Base-by-base conservation (phyloP, 2,888 invertebrate genomes). In the Congeria kusceri region DNA sequence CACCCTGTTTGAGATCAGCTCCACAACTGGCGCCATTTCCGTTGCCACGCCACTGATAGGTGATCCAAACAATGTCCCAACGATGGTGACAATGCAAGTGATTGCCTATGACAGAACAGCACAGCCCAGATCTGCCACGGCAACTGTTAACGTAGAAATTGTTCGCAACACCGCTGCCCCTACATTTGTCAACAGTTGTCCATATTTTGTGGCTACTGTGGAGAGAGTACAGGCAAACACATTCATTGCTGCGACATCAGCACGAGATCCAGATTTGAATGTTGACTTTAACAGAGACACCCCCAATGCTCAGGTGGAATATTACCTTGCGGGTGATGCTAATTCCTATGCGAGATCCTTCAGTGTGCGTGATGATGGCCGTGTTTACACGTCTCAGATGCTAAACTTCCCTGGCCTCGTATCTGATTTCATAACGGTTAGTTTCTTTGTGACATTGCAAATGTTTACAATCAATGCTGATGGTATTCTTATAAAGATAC, bases 261-360 rank as follows among this genome's bases (percentile, higher is more conserved):
- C 87, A 9, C 61, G 39, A n/a, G 88, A 88, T 70, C 23, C 23
- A n/a, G 88, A 88, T 57, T 27, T 11, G 9, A 27, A 64, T 18
- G 69, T 58, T 18, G 47, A 62, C 18, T 66, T 77, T 0, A 87
- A 81, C 64, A 57, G n/a, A n/a, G 53, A 88, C 85, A 88, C 88
- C 25, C 88, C 89, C 5, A 90, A 90, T 83, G 83, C 88, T 25
- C 44, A 80, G 20, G 53, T 89, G 7, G 28, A 58, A 15, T 90
- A 83, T 68, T 32, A 39, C 0, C 47, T 84, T 13, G 46, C 64
- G 3, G 74, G 66, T 0, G 71, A 75, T 63, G 20, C 47, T 18
- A 73, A 67, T 61, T 80, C 81, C 11, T 74, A 66, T 64, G 64
- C 77, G 1, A 66, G 85, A 28, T 88, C 75, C 77, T 87, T 89